Evolutionary conservation across 1,140 invertebrate species (phyloP).

Genomic region (Pseudomyrmex gracilis): DNA sequence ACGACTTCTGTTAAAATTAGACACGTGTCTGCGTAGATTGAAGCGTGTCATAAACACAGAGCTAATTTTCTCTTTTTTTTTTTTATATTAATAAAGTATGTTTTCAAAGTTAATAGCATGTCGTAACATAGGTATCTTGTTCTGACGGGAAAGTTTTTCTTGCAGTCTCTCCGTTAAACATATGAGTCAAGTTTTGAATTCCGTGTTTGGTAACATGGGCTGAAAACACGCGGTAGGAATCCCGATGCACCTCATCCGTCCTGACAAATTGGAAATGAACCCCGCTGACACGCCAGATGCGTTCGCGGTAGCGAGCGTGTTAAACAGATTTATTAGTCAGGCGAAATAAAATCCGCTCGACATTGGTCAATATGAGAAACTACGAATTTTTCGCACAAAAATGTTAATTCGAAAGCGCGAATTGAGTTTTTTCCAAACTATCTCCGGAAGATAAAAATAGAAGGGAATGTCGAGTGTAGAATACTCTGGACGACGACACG

Average conservation of each 20-base stretch:
- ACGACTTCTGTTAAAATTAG: conserved; percentile 67
- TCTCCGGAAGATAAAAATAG: conserved; percentile 9
- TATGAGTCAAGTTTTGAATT: conserved; percentile 6
- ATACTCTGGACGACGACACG: conserved; percentile 27
- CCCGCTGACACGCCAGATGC: conserved; percentile 19
- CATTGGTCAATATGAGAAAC: background rate
- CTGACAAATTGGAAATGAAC: conserved; percentile 23
- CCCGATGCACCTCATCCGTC: conserved; percentile 34
- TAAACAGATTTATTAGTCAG: conserved; percentile 43
- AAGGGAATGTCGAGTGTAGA: conserved; percentile 4
- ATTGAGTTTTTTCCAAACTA: background rate
- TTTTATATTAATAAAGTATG: background rate
- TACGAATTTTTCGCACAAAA: background rate
- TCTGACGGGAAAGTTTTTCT: background rate
- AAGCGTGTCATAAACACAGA: too few relatives aligned
- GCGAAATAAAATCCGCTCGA: conserved; percentile 25
- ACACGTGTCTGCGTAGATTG: conserved; percentile 2
- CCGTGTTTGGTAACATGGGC: background rate
- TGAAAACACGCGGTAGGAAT: conserved; percentile 27
- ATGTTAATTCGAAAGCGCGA: conserved; percentile 10
- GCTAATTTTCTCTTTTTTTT: background rate
- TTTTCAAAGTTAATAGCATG: background rate
- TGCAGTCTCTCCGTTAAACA: background rate
- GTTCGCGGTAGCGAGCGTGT: conserved; percentile 1
- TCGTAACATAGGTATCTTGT: background rate